A percentile compares a stretch with the other conserved stretches of the same genome.
Evolutionary conservation across 1,140 invertebrate genomes (phyloP).

Genomic region (Venturia canescens): DNA sequence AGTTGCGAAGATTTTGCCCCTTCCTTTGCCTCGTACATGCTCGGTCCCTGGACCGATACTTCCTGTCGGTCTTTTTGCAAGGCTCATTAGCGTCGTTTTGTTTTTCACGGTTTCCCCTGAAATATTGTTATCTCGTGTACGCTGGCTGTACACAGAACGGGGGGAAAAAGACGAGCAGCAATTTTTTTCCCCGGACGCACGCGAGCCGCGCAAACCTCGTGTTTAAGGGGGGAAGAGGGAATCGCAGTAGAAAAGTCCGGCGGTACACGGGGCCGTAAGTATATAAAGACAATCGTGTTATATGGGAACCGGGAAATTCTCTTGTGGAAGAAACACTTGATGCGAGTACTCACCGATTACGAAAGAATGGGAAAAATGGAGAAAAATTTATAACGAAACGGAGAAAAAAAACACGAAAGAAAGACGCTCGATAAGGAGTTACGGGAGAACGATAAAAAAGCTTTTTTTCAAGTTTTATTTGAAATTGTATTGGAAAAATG

Average conservation of each 20-base stretch:
- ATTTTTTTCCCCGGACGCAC: slow-evolving; percentile 13
- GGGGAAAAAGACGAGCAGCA: background rate
- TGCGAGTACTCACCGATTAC: background rate
- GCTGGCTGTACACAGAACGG: background rate
- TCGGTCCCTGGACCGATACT: slow-evolving; percentile 14
- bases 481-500: no score
- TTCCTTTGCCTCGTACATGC: background rate
- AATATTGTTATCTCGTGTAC: slow-evolving; percentile 36
- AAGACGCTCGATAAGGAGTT: no score
- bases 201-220: slow-evolving; percentile 30
- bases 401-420: background rate
- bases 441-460: no score
- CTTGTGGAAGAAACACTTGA: background rate
- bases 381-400: background rate
- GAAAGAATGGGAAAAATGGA: slow-evolving; percentile 26
- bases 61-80: slow-evolving; percentile 37
- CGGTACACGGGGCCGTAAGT: slow-evolving; percentile 11
- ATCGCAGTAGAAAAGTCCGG: background rate
- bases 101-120: slow-evolving; percentile 46
- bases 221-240: background rate
- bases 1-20: no score
- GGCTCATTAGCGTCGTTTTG: slow-evolving; percentile 47
- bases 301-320: slow-evolving; percentile 9
- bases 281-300: slow-evolving; percentile 11
- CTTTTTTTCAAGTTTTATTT: no score